A percentile compares a stretch with the other conserved stretches of the same genome.
These are phyloP conservation scores for Tubulanus polymorphus DNA, from an alignment of 2,888 invertebrate genomes.

Conservation along the genomic window DNA sequence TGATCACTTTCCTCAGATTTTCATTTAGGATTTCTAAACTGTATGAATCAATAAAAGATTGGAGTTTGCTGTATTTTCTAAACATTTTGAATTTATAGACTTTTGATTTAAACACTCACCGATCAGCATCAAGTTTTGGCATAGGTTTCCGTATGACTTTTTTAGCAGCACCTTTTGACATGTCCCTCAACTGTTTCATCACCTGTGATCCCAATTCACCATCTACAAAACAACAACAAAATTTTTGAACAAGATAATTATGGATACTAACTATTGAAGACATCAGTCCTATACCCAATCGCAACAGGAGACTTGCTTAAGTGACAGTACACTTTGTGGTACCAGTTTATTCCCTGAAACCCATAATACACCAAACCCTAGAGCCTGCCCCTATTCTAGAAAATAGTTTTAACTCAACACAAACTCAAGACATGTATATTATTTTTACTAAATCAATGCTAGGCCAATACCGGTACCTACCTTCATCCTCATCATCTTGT, in stretches of 20 bases:
- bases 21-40: too few species aligned
- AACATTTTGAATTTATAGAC: too few species aligned
- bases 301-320: neutral
- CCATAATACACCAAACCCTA: too few species aligned
- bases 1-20: neutral
- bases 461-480: too few species aligned
- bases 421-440: neutral
- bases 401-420: too few species aligned
- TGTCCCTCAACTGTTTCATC: slow-evolving; percentile 35
- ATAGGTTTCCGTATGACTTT: slow-evolving; percentile 37
- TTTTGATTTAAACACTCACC: slow-evolving; percentile 35
- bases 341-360: too few species aligned
- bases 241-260: neutral
- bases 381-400: too few species aligned
- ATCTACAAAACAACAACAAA: neutral
- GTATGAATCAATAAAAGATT: neutral
- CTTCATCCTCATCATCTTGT: slow-evolving; percentile 6
- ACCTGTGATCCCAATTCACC: slow-evolving; percentile 29
- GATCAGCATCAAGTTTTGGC: slow-evolving; percentile 46
- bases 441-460: too few species aligned
- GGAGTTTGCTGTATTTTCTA: too few species aligned
- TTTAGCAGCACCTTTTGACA: slow-evolving; percentile 47
- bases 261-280: too few species aligned
- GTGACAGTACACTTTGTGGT: neutral
- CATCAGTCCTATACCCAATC: too few species aligned